Percentiles rank a stretch among this genome's conserved stretches.
phyloP scores from a whole-genome alignment of 2,797 vertebrate species.

The Cirrhinus mrigala region DNA sequence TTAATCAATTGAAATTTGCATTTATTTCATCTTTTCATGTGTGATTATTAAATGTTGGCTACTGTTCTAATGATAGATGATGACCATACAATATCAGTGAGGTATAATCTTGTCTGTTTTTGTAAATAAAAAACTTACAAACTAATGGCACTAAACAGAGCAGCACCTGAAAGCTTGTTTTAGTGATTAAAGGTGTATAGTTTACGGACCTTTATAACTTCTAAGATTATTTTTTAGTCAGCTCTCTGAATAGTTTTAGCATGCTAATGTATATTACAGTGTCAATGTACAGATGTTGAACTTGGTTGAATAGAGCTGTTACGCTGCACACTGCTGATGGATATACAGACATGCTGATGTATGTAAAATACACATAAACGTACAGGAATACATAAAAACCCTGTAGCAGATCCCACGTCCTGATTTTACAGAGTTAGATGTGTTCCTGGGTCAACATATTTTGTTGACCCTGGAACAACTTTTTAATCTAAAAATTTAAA shows the following conservation, averaged over 20 bases:
- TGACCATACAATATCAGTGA: not conserved
- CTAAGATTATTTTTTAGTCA: not conserved
- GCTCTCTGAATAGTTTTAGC: not conserved
- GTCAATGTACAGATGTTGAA: not conserved
- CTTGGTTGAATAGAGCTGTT: not conserved
- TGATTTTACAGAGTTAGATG: too few relatives aligned
- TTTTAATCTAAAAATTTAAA: too few relatives aligned
- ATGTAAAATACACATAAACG: not conserved
- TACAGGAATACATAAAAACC: not conserved
- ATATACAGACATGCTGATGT: not conserved
- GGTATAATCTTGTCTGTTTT: not conserved
- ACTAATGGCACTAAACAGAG: too few relatives aligned
- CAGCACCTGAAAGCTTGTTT: not conserved
- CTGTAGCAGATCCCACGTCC: not conserved
- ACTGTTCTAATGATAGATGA: not conserved
- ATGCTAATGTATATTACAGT: not conserved
- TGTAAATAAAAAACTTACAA: not conserved
- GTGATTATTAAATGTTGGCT: not conserved
- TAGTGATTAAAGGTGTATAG: not conserved
- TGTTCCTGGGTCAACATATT: too few relatives aligned
- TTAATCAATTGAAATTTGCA: slow-evolving; percentile 7
- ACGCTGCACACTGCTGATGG: not conserved
- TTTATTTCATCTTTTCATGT: not conserved
- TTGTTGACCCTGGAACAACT: too few relatives aligned
- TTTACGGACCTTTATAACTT: not conserved